Base-by-base conservation (phyloP, 2,888 invertebrate genomes). In the Andrena trimmerana region DNA sequence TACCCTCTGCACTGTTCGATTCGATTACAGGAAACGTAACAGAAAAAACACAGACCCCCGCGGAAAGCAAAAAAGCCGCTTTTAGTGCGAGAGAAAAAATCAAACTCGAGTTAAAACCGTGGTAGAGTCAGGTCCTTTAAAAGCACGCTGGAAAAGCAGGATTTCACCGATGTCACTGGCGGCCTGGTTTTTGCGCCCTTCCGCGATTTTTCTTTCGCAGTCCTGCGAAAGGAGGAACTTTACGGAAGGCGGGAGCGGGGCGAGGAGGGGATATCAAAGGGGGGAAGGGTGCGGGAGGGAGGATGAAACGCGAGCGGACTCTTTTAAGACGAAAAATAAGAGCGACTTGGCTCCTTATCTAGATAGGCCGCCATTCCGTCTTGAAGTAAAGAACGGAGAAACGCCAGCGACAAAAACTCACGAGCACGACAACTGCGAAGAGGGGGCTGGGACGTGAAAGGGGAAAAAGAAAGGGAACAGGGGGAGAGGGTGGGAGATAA, bases 251-350 rank as follows among this genome's bases (percentile, higher is more conserved):
- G 54, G 54, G 16, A 27, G 52, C 31, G 60, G 65, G 72, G 20
- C 0, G 20, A 8, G 50, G 29, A 0, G 27, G 42, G 13, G 42
- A 13, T 57, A 24, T 36, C 29, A 27, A 20, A 36, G 54, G 24
- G 16, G 10, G 42, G 70, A 20, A 50, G 36, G 60, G 72, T 4
- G 27, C 6, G 67, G 20, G 65, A 59, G 36, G 31, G 63, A 75
- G 48, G 69, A 75, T 73, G 67, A 27, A 69, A 71, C 59, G 83
- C 57, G 63, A 66, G 78, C 57, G 76, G 69, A 86, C 83, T 85
- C 80, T 84, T 88, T 87, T 79, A 85, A 87, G 84, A 78, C 67
- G 86, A 88, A 82, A 90, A 90, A 90, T 90, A 88, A 90, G 90
- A 88, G 87, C 82, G 83, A 82, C 84, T 77, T 66, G 80, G 33